Base-by-base conservation (phyloP, 2,113 vertebrate genomes). In the Platysteira castanea region DNA sequence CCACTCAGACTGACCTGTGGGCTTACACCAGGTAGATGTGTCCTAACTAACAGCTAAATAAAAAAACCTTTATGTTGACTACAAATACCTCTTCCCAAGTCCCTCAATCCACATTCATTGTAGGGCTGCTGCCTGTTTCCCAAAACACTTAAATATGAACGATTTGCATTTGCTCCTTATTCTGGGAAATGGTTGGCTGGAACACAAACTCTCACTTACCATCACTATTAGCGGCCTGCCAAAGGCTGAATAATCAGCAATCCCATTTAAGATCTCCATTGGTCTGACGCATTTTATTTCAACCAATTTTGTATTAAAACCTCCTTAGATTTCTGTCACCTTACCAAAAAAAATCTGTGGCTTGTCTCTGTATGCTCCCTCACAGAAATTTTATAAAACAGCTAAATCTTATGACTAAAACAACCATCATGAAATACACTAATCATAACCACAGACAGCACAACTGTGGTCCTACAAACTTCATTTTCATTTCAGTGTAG, bases 1-100 rank as follows among this genome's bases (percentile, higher is more conserved):
- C 49, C 15, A 37, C 30, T 76, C 0, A 0, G n/a, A 52, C 37
- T 47, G 47, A 64, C 26, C 37, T 63, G 31, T 26, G 31, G 0
- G 1, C 42, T 67, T 27, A 70, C 22, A 23, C 9, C 16, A 64
- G 35, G 13, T 6, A 54, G 56, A 59, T 30, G 8, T 67, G 47
- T 50, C 47, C 59, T 69, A 60, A 81, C 16, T 71, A 76, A 54
- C 5, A 84, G 21, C 7, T 80, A 77, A 86, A 42, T 30, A 65
- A 35, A 28, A 76, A 65, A 44, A 2, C 26, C 3, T 63, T 64
- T 56, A 42, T 54, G 33, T 23, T 50, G 37, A 57, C 50, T 61
- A 65, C 13, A 60, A 75, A 21, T 31, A 44, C 14, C 17, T 94
- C 70, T 60, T 53, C 46, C 7, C 19, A 44, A 53, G 24, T 44